These are phyloP conservation scores for Dolichomitus sp. DNA, from an alignment of 2,888 invertebrate genomes.

Conservation along the genomic window DNA sequence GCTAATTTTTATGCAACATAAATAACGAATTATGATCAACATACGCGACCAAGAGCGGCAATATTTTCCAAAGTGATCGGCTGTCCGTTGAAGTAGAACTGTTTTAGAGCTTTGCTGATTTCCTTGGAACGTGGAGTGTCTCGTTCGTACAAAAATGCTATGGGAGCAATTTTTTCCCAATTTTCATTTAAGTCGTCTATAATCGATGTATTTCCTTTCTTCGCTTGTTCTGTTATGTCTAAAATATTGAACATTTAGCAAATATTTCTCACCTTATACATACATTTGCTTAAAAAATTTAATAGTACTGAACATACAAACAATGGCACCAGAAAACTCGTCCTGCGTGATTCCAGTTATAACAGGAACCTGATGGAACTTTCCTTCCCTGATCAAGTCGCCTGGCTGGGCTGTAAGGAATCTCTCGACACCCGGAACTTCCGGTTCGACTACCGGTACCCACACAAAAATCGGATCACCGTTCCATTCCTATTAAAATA, in stretches of 20 bases:
- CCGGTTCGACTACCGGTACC: slow-evolving; percentile 89
- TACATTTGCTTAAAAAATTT: not conserved
- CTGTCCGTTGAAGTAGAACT: slow-evolving; percentile 86
- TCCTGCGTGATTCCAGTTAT: slow-evolving; percentile 90
- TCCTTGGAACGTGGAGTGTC: slow-evolving; percentile 86
- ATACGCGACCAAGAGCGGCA: slow-evolving; percentile 84
- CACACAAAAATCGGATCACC: slow-evolving; percentile 88
- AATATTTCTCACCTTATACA: not conserved
- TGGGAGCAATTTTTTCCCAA: slow-evolving; percentile 89
- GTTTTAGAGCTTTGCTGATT: slow-evolving; percentile 87
- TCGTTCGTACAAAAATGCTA: slow-evolving; percentile 89
- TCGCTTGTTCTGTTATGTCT: not conserved
- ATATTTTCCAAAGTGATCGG: slow-evolving; percentile 84
- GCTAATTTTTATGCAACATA: too few species aligned
- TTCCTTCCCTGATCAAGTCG: slow-evolving; percentile 87
- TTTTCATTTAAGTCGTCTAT: slow-evolving; percentile 87
- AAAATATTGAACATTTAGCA: not conserved
- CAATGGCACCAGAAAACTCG: slow-evolving; percentile 89
- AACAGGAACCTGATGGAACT: slow-evolving; percentile 89
- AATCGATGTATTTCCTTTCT: slow-evolving; percentile 85
- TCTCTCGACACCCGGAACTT: slow-evolving; percentile 89
- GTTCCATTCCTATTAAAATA: slow-evolving; percentile 86
- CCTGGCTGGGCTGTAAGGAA: slow-evolving; percentile 89
- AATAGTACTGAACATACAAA: slow-evolving; percentile 86
- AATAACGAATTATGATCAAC: too few species aligned